Evolutionary conservation across 2,888 invertebrate species (phyloP), one percentile per base, ranked within the genome.

Genomic region (Alloscopus bannaensis): DNA sequence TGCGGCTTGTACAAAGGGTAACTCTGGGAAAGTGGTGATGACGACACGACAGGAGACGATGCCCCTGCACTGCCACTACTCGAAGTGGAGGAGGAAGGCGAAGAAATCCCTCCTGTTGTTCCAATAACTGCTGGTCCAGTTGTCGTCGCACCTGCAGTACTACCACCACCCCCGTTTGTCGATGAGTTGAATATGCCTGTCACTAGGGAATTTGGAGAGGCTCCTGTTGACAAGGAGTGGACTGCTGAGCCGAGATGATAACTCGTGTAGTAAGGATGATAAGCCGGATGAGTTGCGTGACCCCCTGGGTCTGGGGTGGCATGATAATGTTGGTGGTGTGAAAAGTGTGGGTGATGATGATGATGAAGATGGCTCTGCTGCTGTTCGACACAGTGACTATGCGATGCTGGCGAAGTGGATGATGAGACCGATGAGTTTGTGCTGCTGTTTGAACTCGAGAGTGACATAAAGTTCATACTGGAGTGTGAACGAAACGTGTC

Each of bases 381-480:
- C 26, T 31, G 52, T 36, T 31, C 50, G 3, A 20, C 28, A n/a
- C n/a, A n/a, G 8, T 18, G 18, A 60, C 62, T 26, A 24, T 59
- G 66, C 13, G n/a, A 8, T 29, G 20, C 2, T 50, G 47, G 36
- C 60, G 70, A 24, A 22, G 62, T 62, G 26, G 72, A 26, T 57
- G 79, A 55, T 18, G 75, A 65, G 3, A 72, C 50, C 47, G 52
- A 47, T 24, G 72, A n/a, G 45, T 31, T 70, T 36, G 42, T 81
- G 80, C 70, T 75, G 72, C 57, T 60, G 42, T 52, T 78, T 24
- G 84, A 81, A 40, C 83, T 79, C 28, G 82, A 77, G 50, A 83
- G 60, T 62, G 84, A 76, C 85, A 85, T 83, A 84, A 83, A 85
- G 84, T 85, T 85, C 85, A 85, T 85, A 84, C 78, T 84, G 81